phyloP scores from a whole-genome alignment of 2,888 invertebrate genomes.

The Camponotus fellah region DNA sequence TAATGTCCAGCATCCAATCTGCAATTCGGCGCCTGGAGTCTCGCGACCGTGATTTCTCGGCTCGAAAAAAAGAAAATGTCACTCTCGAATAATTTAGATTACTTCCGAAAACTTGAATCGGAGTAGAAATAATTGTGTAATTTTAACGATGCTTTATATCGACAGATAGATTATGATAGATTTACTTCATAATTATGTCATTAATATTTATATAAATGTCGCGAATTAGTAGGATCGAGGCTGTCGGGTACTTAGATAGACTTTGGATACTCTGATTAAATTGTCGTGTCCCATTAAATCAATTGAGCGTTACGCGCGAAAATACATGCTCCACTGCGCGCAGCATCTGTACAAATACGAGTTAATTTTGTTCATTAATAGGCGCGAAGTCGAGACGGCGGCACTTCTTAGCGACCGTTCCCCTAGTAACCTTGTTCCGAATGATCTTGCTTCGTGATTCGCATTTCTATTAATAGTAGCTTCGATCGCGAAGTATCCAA shows the following conservation, averaged over 20 bases:
- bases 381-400: background rate
- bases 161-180: background rate
- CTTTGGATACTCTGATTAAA: constrained; percentile 13
- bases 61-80: background rate
- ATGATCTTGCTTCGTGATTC: constrained; percentile 46
- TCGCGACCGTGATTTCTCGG: constrained; percentile 33
- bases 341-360: constrained; percentile 42
- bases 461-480: constrained; percentile 51
- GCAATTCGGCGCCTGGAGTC: constrained; percentile 41
- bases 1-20: constrained; percentile 38
- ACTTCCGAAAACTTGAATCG: background rate
- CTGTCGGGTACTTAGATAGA: background rate
- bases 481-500: constrained; percentile 35
- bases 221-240: background rate
- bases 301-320: background rate
- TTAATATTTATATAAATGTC: background rate
- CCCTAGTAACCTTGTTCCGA: constrained; percentile 42
- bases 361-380: constrained; percentile 49
- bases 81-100: background rate
- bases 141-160: too few species aligned
- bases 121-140: background rate
- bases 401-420: constrained; percentile 9
- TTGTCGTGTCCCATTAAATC: background rate
- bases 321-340: too few species aligned
- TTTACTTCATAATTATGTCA: background rate